Evolutionary conservation across 2,113 vertebrate genomes (phyloP), one percentile per base, ranked within the genome.

Genomic region (Brachionichthys hirsutus): DNA sequence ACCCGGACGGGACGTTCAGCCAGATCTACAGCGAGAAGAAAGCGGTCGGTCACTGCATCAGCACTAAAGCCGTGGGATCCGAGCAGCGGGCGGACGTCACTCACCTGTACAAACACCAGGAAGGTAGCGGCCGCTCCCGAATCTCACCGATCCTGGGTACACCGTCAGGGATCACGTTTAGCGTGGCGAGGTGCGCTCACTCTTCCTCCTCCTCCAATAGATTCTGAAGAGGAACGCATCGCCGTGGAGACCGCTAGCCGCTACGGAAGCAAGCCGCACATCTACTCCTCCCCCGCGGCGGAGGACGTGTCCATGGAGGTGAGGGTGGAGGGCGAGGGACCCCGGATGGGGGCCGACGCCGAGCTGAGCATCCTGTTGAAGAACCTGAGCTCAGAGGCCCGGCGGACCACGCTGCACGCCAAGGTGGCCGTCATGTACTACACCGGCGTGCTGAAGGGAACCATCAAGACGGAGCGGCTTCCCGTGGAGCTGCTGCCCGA

Each of bases 21-120:
- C 92, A 94, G 4, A 84, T 96, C 51, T 79, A 88, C 16, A 93
- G 88, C 67, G 93, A 95, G 71, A 94, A 94, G 68, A 93, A 92
- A 41, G 92, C 90, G 3, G 93, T 97, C 0, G 94, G 95, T 2
- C 92, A 93, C 9, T 87, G 54, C 64, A 93, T 96, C 66, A 88
- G 94, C 84, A 95, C 95, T 18, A 94, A 95, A 78, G 94, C 94
- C 0, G 82, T 94, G 1, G 92, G 93, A 14, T 93, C 93, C 1
- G 85, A 93, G 0, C 73, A 86, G 48, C 87, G 92, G 0, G 75
- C 84, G 0, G 94, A 95, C 62, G 50, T 97, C 84, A 94, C 95
- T 4, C 55, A 89, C 68, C 49, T 89, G 20, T 97, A 97, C 82
- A 97, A 97, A 73, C 86, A 94, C 54, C 80, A 87, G 14, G 94